These are phyloP conservation scores for Thamnophis sirtalis DNA, from an alignment of 2,113 vertebrate species.

Conservation along the genomic window DNA sequence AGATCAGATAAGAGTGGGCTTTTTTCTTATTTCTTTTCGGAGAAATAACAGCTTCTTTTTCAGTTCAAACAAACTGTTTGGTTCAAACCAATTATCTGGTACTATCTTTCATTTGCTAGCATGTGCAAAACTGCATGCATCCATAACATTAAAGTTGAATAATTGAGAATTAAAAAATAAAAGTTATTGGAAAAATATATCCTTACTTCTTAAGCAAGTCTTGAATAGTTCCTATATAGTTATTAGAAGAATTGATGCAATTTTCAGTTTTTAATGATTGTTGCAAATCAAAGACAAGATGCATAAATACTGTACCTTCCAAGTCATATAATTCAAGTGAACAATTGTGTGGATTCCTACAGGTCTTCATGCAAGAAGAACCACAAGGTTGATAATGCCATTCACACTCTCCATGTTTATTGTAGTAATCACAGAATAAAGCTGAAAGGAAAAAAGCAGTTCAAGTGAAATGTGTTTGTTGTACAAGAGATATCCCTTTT, in stretches of 20 bases:
- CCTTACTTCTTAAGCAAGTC: neutral
- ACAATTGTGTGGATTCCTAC: conserved; percentile 81
- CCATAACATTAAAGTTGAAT: neutral
- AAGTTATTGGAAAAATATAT: neutral
- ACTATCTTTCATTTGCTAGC: neutral
- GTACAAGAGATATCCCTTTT: neutral
- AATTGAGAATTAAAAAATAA: neutral
- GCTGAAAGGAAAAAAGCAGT: conserved; percentile 64
- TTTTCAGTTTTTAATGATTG: neutral
- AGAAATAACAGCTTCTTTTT: neutral
- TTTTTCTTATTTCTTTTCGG: too few relatives aligned
- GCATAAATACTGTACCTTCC: conserved; percentile 77
- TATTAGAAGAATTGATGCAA: neutral
- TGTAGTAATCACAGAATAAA: conserved; percentile 94
- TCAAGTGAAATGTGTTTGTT: conserved; percentile 8
- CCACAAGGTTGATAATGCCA: conserved; percentile 95
- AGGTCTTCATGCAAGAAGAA: conserved; percentile 85
- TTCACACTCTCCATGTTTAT: conserved; percentile 78
- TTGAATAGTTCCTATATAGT: neutral
- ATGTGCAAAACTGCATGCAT: neutral
- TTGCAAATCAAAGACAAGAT: neutral
- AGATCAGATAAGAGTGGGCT: neutral
- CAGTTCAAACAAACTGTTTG: neutral
- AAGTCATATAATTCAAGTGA: conserved; percentile 71
- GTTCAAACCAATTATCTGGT: neutral